Evolutionary conservation across 2,113 vertebrate species (phyloP).

Genomic region (Heliornis fulica): DNA sequence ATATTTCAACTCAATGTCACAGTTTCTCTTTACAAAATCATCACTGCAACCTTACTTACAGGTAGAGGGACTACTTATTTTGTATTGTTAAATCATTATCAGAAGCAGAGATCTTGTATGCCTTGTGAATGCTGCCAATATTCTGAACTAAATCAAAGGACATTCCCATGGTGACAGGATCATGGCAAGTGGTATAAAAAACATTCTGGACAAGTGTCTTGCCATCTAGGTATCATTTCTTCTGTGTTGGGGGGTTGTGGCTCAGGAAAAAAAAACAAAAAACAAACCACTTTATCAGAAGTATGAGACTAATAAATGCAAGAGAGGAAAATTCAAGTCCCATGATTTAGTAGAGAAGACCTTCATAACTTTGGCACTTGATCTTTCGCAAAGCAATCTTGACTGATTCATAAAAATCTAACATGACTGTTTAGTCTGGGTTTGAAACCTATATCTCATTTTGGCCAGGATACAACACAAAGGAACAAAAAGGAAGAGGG

Average conservation of each 20-base stretch:
- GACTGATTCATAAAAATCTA: not conserved
- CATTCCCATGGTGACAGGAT: fast-evolving
- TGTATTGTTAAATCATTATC: not conserved
- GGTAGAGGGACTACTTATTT: not conserved
- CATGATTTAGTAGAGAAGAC: not conserved
- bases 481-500: not conserved
- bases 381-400: not conserved
- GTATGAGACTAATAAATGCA: not conserved
- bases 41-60: not conserved
- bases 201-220: not conserved
- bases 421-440: not conserved
- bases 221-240: not conserved
- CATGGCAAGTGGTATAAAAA: not conserved
- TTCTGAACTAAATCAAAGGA: not conserved
- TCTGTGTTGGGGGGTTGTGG: not conserved
- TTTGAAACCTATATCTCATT: not conserved
- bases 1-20: not conserved
- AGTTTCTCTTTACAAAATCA: not conserved
- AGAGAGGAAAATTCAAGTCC: not conserved
- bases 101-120: not conserved
- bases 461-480: not conserved
- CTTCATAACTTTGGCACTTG: not conserved
- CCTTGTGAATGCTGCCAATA: fast-evolving
- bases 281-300: too few species aligned
- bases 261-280: not conserved